Conservation (phyloP, 1,140 invertebrate species). For the Pseudomyrmex sp. region DNA sequence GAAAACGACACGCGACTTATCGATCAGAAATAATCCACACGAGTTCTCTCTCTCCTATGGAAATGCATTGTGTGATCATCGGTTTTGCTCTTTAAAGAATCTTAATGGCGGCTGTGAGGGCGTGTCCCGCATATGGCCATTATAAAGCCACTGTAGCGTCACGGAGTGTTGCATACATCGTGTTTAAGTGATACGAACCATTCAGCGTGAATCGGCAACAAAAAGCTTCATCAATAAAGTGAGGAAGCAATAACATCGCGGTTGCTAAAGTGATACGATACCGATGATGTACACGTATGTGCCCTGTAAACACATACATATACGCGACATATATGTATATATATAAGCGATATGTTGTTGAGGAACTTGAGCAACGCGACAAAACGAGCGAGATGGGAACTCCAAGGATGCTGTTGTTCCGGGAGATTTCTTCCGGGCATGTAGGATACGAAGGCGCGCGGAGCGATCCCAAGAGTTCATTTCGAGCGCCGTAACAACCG, state of each 20-base stretch:
- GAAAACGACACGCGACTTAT: constrained; percentile 2
- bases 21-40: constrained; percentile 23
- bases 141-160: background rate
- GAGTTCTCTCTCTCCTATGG: constrained; percentile 6
- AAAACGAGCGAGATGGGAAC: constrained; percentile 23
- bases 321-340: background rate
- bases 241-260: constrained; percentile 5
- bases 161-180: background rate
- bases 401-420: background rate
- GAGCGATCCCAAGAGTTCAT: constrained; percentile 49
- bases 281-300: no score
- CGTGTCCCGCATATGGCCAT: background rate
- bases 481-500: constrained; percentile 58
- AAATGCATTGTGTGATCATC: background rate
- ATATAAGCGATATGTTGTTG: background rate
- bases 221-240: background rate
- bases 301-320: background rate
- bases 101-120: background rate
- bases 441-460: constrained; percentile 4
- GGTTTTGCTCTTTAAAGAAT: constrained; percentile 2
- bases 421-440: constrained; percentile 38
- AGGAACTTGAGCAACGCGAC: constrained; percentile 7
- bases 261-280: constrained; percentile 1
- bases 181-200: no score
- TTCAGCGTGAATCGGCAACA: background rate